A percentile compares a stretch with the other conserved stretches of the same genome.
phyloP scores from a whole-genome alignment of 2,888 invertebrate genomes.

The Platycheirus albimanus region DNA sequence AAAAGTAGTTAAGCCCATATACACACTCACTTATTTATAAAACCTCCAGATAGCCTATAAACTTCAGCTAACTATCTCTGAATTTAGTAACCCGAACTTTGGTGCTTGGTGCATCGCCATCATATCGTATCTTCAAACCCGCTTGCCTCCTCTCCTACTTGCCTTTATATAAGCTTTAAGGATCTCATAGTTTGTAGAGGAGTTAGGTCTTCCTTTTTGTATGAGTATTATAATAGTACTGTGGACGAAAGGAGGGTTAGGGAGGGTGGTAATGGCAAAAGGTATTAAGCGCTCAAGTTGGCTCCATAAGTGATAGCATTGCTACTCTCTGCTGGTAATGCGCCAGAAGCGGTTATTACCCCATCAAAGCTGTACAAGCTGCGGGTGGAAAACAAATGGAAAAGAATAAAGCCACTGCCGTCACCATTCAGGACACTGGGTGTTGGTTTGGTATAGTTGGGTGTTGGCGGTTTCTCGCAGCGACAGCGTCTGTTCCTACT shows the following conservation, averaged over 20 bases:
- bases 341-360: slow-evolving; percentile 74
- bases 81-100: slow-evolving; percentile 60
- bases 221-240: too few species aligned
- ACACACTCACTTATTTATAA: slow-evolving; percentile 3
- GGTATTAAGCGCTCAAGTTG: slow-evolving; percentile 71
- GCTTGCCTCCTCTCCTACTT: too few species aligned
- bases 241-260: background rate
- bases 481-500: slow-evolving; percentile 22
- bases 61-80: slow-evolving; percentile 58
- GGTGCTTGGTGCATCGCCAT: background rate
- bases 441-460: slow-evolving; percentile 8
- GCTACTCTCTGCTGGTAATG: slow-evolving; percentile 62
- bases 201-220: background rate
- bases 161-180: too few species aligned
- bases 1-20: background rate
- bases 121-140: too few species aligned
- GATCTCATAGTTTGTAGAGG: too few species aligned
- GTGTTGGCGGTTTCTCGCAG: slow-evolving; percentile 55
- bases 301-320: slow-evolving; percentile 67
- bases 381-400: slow-evolving; percentile 38
- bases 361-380: slow-evolving; percentile 58
- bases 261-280: slow-evolving; percentile 45
- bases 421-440: slow-evolving; percentile 40
- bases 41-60: slow-evolving; percentile 49
- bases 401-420: slow-evolving; percentile 68